phyloP scores from a whole-genome alignment of 2,888 invertebrate genomes.

The Ischnura elegans region DNA sequence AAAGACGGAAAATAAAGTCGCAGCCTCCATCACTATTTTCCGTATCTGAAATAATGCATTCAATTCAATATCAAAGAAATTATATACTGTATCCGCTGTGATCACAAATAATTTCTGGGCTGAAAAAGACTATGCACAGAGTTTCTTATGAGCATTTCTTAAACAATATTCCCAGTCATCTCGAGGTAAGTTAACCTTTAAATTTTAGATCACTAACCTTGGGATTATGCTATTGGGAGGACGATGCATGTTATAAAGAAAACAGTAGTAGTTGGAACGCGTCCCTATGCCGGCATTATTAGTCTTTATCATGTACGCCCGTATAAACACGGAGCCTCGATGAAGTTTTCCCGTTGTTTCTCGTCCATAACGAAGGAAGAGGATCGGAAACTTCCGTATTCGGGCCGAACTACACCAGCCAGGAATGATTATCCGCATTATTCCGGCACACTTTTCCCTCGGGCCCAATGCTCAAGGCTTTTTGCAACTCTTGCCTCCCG shows the following conservation, averaged over 20 bases:
- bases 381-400: slow-evolving; percentile 22
- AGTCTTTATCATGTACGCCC: background rate
- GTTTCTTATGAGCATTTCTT: background rate
- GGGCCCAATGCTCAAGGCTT: slow-evolving; percentile 2
- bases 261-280: background rate
- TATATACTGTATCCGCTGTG: too few relatives aligned
- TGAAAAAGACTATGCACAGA: too few relatives aligned
- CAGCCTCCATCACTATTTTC: too few relatives aligned
- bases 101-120: too few relatives aligned
- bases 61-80: too few relatives aligned
- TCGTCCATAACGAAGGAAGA: background rate
- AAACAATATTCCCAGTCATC: background rate
- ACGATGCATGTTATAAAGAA: background rate
- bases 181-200: too few relatives aligned
- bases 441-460: slow-evolving; percentile 4
- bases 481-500: slow-evolving; percentile 32
- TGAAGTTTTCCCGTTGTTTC: slow-evolving; percentile 8
- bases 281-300: background rate
- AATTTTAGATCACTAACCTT: background rate
- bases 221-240: background rate
- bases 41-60: too few relatives aligned
- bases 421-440: slow-evolving; percentile 33
- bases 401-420: background rate
- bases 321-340: background rate
- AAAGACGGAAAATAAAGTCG: too few relatives aligned